Conservation (phyloP, 2,113 vertebrate genomes). For the Stegastes partitus region DNA sequence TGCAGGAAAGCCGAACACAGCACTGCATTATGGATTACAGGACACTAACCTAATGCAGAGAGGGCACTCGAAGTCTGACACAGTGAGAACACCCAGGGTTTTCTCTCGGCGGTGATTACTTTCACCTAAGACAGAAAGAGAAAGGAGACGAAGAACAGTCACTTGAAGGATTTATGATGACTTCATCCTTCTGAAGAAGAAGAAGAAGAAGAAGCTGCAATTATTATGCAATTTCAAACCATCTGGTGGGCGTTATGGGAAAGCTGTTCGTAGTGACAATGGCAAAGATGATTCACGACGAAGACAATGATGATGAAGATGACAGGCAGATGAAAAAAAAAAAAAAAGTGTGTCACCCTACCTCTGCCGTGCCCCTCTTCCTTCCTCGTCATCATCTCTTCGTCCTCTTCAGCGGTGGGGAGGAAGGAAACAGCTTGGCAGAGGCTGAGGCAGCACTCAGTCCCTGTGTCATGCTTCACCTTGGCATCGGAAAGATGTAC, state of each 20-base stretch:
- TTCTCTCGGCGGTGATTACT: constrained; percentile 51
- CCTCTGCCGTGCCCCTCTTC: constrained; percentile 68
- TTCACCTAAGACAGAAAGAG: constrained; percentile 55
- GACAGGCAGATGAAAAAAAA: neutral
- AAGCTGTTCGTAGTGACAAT: constrained; percentile 6
- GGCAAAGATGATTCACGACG: neutral
- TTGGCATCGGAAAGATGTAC: constrained; percentile 40
- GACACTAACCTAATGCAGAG: constrained; percentile 90
- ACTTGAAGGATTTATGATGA: neutral
- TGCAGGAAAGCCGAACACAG: constrained; percentile 6
- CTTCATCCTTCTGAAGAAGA: neutral
- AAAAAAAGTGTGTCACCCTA: constrained; percentile 29
- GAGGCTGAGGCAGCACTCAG: constrained; percentile 84
- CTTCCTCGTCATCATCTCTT: constrained; percentile 82
- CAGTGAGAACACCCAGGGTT: constrained; percentile 78
- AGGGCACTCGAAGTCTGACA: constrained; percentile 92
- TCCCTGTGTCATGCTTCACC: constrained; percentile 68
- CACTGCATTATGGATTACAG: constrained; percentile 29
- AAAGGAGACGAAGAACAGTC: neutral
- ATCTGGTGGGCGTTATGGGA: constrained; percentile 13
- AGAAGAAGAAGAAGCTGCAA: neutral
- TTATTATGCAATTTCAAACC: constrained; percentile 35
- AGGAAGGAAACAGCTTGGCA: constrained; percentile 85
- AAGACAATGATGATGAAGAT: neutral
- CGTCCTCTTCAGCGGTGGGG: constrained; percentile 80